Evolutionary conservation across 1,140 invertebrate genomes (phyloP).

Genomic region (Eupristina koningsbergeri): DNA sequence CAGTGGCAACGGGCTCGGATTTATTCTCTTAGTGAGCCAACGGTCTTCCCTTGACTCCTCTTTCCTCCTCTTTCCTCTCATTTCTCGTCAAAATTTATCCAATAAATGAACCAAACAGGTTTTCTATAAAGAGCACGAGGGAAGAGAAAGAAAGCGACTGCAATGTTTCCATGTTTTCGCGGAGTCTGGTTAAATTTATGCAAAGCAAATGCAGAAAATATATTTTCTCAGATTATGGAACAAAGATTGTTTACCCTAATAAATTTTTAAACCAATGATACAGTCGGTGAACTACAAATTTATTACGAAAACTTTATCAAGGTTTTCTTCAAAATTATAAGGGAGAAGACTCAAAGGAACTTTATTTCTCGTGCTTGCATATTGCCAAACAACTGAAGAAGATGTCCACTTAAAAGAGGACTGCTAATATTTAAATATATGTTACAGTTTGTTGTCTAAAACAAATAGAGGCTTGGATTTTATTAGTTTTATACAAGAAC

Average conservation of each 20-base stretch:
- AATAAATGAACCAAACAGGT: conserved; percentile 39
- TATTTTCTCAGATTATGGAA: not conserved
- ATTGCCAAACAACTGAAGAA: no score
- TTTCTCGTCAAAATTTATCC: conserved; percentile 42
- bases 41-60: no score
- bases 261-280: not conserved
- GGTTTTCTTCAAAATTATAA: conserved; percentile 3
- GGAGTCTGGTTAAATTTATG: not conserved
- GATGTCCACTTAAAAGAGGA: no score
- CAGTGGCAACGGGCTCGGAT: conserved; percentile 24
- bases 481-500: no score
- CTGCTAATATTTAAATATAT: no score
- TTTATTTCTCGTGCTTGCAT: no score
- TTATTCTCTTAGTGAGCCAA: conserved; percentile 38
- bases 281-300: not conserved
- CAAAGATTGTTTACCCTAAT: not conserved
- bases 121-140: not conserved
- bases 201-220: not conserved
- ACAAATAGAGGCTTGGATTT: no score
- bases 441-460: no score
- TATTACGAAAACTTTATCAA: not conserved
- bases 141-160: not conserved
- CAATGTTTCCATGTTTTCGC: conserved; percentile 44
- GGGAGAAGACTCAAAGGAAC: no score
- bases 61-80: not conserved